Evolutionary conservation across 1,140 invertebrate genomes (phyloP).

Genomic region (Phocides pigmalion): DNA sequence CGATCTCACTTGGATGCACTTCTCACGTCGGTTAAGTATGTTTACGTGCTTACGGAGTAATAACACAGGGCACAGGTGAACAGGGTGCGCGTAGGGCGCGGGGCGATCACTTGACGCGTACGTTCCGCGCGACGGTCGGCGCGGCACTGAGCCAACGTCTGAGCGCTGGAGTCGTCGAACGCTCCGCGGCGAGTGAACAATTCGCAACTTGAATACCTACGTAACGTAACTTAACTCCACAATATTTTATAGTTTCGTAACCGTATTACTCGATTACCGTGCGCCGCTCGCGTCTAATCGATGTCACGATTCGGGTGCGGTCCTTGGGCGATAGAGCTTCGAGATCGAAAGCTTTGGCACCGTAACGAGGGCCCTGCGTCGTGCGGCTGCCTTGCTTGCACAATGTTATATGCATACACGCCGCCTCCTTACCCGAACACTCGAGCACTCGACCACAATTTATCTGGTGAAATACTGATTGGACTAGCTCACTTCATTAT

Average conservation of each 20-base stretch:
- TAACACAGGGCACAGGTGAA: constrained; percentile 71
- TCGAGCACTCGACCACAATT: constrained; percentile 21
- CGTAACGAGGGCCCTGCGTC: constrained; percentile 26
- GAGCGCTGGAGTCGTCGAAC: constrained; percentile 31
- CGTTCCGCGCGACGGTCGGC: constrained; percentile 52
- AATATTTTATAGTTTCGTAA: constrained; percentile 81
- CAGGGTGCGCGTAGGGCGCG: constrained; percentile 53
- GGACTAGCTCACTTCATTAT: constrained; percentile 7
- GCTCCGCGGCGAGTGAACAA: constrained; percentile 56
- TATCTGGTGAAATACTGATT: constrained; percentile 29
- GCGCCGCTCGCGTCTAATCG: constrained; percentile 67
- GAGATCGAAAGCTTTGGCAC: constrained; percentile 38
- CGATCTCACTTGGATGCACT: constrained; percentile 64
- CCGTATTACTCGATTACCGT: constrained; percentile 73
- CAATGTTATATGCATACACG: constrained; percentile 33
- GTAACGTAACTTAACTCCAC: constrained; percentile 77
- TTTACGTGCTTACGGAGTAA: constrained; percentile 67
- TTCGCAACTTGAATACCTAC: constrained; percentile 68
- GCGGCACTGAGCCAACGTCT: constrained; percentile 54
- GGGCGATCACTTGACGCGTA: constrained; percentile 40
- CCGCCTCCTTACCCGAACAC: constrained; percentile 22
- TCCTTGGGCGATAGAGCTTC: constrained; percentile 43
- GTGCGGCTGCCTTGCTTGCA: constrained; percentile 34
- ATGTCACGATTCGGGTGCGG: constrained; percentile 71
- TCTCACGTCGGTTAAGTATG: constrained; percentile 58